Base-by-base conservation (phyloP, 1,140 invertebrate genomes). In the Drosophila watanabei region DNA sequence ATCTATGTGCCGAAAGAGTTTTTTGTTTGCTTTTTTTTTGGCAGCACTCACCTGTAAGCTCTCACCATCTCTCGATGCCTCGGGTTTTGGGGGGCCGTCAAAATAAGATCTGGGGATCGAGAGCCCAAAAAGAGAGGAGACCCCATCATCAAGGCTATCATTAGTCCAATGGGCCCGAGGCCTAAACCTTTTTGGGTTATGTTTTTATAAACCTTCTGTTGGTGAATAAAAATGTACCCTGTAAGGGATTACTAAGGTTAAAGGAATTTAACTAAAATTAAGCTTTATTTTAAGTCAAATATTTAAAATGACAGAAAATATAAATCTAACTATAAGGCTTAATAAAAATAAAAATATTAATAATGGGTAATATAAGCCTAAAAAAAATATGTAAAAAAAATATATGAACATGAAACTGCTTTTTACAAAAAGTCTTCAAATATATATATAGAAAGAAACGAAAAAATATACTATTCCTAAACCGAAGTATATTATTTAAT, bases 141-240 rank as follows among this genome's bases (percentile, higher is more conserved):
- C 46, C n/a, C 62, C 70, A 51, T 60, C 68, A 73, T 60, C 68
- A 72, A 52, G 86, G 81, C 86, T 88, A 88, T 88, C 85, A 89
- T 88, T 88, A 88, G 85, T 82, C 65, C 63, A 24, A 18, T 28
- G 33, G 41, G 76, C 78, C 73, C 64, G 33, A 59, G 75, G 85
- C 73, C 69, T 33, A 51, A 28, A 51, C 28, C 66, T 32, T n/a
- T 72, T 43, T 43, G 52, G 61, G 45, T 58, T 39, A 39, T 39
- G 37, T 64, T 80, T 45, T 45, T 70, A 46, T 68, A 69, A 66
- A 66, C 7, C 13, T 41, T 33, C 6, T 52, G 30, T 18, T 43
- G 1, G 2, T 33, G n/a, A 32, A 24, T 46, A 5, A 16, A 28
- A 16, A 51, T 37, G 3, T 60, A 71, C 52, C 35, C 43, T 51